A percentile compares a stretch with the other conserved stretches of the same genome.
phyloP scores from a whole-genome alignment of 2,888 invertebrate genomes.

The Lottia gigantea region DNA sequence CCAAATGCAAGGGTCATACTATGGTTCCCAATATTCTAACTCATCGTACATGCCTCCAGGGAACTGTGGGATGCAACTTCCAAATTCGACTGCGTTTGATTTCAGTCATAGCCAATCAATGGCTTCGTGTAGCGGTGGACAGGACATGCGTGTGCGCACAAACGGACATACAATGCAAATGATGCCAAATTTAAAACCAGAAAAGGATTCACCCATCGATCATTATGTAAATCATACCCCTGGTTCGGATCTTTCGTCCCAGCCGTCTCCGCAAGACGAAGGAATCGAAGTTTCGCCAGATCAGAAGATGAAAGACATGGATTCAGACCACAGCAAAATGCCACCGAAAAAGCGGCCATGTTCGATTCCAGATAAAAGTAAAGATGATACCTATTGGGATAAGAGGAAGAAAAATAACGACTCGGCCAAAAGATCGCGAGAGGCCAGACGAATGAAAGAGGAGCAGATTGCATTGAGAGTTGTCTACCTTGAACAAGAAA shows the following conservation, averaged over 20 bases:
- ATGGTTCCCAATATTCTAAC: slow-evolving; percentile 21
- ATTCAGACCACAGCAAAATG: slow-evolving; percentile 21
- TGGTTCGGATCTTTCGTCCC: not conserved
- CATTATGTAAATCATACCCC: not conserved
- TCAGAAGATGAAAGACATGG: slow-evolving; percentile 11
- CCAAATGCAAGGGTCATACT: slow-evolving; percentile 15
- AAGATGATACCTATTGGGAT: slow-evolving; percentile 67
- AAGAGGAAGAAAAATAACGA: slow-evolving; percentile 69
- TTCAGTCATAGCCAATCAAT: slow-evolving; percentile 5
- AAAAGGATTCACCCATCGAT: not conserved
- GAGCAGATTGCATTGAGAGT: slow-evolving; percentile 61
- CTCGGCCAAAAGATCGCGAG: slow-evolving; percentile 68
- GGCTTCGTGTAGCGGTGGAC: slow-evolving; percentile 14
- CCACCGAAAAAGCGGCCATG: slow-evolving; percentile 57
- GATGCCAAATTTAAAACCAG: not conserved
- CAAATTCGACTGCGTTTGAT: slow-evolving; percentile 6
- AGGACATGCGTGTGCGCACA: slow-evolving; percentile 7
- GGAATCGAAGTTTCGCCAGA: not conserved
- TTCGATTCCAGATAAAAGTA: slow-evolving; percentile 51
- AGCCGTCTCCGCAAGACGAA: not conserved
- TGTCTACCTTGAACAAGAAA: slow-evolving; percentile 65
- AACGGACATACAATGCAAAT: not conserved
- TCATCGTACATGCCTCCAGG: slow-evolving; percentile 14
- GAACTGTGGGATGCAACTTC: slow-evolving; percentile 23
- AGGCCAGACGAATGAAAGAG: slow-evolving; percentile 66